Base-by-base conservation (phyloP, 2,797 vertebrate genomes). In the Mormyrops boulengeri region DNA sequence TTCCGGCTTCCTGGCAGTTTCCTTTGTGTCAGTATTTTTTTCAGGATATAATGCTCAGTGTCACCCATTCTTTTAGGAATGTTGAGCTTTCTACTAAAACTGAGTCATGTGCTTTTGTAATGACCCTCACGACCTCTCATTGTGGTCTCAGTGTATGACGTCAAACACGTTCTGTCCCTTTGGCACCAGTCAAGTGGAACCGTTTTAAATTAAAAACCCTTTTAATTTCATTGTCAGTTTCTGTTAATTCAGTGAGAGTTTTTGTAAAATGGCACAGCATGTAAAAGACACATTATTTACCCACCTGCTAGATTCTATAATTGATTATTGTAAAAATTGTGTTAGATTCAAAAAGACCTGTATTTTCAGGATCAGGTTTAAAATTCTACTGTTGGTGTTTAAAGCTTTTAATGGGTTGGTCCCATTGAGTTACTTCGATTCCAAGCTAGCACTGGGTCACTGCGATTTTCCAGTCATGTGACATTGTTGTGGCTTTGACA, bases 91-190 rank as follows among this genome's bases (percentile, higher is more conserved):
- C 30, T 69, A 69, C 66, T 69, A 14, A 44, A 44, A 80, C 38
- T 7, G 34, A 80, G 73, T 19, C 38, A 17, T 80, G 73, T 44
- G 38, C 73, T 44, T 80, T 80, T 60, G 91, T 77, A 89, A 89
- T 91, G 90, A 84, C 88, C 55, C 9, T 85, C 55, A 84, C 92
- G 89, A 92, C 52, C 91, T 93, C 90, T 89, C 85, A 91, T 86
- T 73, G 88, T 90, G 7, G 90, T 30, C 90, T 91, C 49, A 84
- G 87, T 69, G 55, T 38, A 7, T 52, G 50, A 84, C 90, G 90
- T 92, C 69, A 93, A 89, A 92, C 69, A 49, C 90, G 91, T 92
- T 92, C 90, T 53, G 89, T 69, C 47, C 53, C 62, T 89, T 88
- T 62, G 38, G 66, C 34, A 19, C 19, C 38, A 62, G 38, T 34